Base-by-base conservation (phyloP, 30 jellyfish, hydroid and myxozoan species). In the Haliclystus octoradiatus region DNA sequence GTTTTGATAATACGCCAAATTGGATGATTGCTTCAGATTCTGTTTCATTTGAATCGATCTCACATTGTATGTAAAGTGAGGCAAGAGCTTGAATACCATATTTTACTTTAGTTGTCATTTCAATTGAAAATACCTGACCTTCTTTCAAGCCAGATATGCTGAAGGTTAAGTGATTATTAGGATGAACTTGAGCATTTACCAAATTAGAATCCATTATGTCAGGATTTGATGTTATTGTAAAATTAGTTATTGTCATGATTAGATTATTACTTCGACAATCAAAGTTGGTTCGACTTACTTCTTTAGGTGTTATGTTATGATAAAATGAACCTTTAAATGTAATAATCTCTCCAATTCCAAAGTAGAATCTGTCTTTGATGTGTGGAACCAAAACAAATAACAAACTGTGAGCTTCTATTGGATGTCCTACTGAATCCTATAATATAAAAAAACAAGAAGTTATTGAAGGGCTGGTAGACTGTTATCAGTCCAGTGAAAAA, bases 101-200 rank as follows among this genome's bases (percentile, higher is more conserved):
- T 69, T 71, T 77, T 1, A 85, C 96, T 2, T 77, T 78, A 14
- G 90, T 75, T 5, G 93, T 64, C 7, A 85, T 25, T 50, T 85
- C 78, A 24, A 79, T 93, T 9, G 27, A 24, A 35, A 49, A 63
- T 26, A 27, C 40, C 13, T 73, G 49, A 63, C 66, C 76, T 26
- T 70, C 47, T 13, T 4, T 76, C 29, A 85, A 74, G 15, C 64
- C 26, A n/a, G 68, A 68, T 28, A 70, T 35, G 35, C 67, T 62
- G 35, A 75, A 64, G 0, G 34, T 1, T 33, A 75, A 15, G 28
- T 47, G 34, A 9, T 28, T 61, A 24, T 33, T 62, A 14, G 68
- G 84, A 9, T 27, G 64, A 69, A 53, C 78, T 22, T 50, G 28
- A n/a, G 23, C 63, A n/a, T 65, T 19, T 32, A 70, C 3, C 0